These are phyloP conservation scores for Actenoides lindsayi DNA, from an alignment of 2,113 vertebrate genomes.

Conservation along the genomic window DNA sequence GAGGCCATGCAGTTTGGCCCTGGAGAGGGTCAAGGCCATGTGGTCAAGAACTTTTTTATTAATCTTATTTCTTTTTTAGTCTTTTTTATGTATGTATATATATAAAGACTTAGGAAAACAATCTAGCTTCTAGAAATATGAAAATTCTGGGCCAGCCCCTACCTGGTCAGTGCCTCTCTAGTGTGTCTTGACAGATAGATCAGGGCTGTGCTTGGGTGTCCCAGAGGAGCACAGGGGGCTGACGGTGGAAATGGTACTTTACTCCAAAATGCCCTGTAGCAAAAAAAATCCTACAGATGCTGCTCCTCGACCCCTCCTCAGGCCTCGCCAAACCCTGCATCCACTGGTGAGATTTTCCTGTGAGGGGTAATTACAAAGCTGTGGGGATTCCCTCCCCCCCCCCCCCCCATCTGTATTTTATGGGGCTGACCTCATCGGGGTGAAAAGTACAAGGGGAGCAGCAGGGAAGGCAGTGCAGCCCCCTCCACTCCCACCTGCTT, in stretches of 20 bases:
- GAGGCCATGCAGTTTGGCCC: accelerated
- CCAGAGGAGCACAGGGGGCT: background rate
- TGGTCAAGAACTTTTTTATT: background rate
- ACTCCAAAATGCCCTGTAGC: background rate
- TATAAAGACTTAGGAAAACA: background rate
- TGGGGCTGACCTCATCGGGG: accelerated
- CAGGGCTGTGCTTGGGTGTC: background rate
- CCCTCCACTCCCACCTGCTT: background rate
- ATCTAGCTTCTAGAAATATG: background rate
- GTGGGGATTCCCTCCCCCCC: background rate
- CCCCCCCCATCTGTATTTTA: background rate
- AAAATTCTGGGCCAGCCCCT: background rate
- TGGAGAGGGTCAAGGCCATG: accelerated
- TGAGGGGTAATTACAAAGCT: background rate
- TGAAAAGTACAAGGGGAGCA: background rate
- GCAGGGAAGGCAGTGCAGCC: accelerated
- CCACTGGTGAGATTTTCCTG: background rate
- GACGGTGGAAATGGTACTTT: background rate
- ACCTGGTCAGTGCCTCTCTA: background rate
- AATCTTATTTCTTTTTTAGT: background rate
- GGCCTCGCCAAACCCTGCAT: background rate
- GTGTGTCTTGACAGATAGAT: background rate
- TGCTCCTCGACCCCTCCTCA: accelerated
- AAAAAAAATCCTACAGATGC: accelerated
- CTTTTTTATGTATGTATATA: too few relatives aligned